Conservation (phyloP, 2,888 invertebrate genomes). For the Therioaphis trifolii region DNA sequence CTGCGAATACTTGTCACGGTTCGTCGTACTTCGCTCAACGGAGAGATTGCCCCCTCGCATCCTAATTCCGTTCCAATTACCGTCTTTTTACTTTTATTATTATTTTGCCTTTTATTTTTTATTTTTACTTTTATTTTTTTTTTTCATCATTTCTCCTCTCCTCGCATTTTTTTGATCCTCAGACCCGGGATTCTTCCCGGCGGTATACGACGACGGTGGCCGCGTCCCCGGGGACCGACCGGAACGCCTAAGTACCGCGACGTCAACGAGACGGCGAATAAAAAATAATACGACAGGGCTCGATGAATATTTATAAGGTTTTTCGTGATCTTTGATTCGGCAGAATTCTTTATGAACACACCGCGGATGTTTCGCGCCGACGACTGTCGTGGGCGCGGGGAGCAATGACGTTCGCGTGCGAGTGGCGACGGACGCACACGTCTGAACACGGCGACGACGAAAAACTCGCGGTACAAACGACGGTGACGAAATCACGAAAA, state of each 20-base stretch:
- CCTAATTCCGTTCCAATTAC: slow-evolving; percentile 59
- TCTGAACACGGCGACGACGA: not conserved
- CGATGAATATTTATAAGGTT: slow-evolving; percentile 61
- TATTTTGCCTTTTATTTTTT: slow-evolving; percentile 28
- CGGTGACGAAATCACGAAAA: too few species aligned
- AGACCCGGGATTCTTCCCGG: slow-evolving; percentile 27
- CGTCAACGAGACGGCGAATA: slow-evolving; percentile 19
- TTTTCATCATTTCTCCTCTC: not conserved
- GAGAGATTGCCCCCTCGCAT: slow-evolving; percentile 39
- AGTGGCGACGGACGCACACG: too few species aligned
- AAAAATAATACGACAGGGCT: slow-evolving; percentile 28
- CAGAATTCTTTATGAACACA: not conserved
- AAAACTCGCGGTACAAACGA: too few species aligned
- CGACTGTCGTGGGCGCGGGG: too few species aligned
- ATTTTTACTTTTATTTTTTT: not conserved
- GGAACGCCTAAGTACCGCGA: slow-evolving; percentile 52
- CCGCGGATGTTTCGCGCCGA: too few species aligned
- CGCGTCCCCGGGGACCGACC: slow-evolving; percentile 17
- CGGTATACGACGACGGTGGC: not conserved
- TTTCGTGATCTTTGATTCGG: slow-evolving; percentile 42
- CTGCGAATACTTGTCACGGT: slow-evolving; percentile 60
- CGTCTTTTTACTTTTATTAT: slow-evolving; percentile 57
- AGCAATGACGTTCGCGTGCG: not conserved
- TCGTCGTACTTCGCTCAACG: slow-evolving; percentile 51
- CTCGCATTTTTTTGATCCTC: slow-evolving; percentile 36